Conservation (phyloP, 1,140 invertebrate genomes). For the Chrysopa pallens region DNA sequence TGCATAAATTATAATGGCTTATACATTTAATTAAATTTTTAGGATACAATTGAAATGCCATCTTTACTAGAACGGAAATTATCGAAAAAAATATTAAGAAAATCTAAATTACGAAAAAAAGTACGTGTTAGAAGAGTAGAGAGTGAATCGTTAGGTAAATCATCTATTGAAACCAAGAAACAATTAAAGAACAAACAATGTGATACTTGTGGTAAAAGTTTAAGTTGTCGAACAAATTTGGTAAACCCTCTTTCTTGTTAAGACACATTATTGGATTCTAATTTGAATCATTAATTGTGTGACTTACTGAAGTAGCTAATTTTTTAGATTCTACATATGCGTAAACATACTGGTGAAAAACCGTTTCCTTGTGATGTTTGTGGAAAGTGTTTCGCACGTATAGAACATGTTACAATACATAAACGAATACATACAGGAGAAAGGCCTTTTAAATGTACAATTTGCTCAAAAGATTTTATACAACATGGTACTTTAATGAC, state of each 20-base stretch:
- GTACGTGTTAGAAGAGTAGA: conserved; percentile 1
- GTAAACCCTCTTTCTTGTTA: not conserved
- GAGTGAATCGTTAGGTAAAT: not conserved
- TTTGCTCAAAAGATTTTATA: conserved; percentile 8
- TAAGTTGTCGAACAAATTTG: conserved; percentile 9
- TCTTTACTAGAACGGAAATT: not conserved
- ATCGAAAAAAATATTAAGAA: not conserved
- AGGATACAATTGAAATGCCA: not conserved
- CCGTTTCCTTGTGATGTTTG: conserved; percentile 7
- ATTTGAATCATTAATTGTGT: too few relatives aligned
- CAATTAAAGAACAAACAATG: conserved; percentile 6
- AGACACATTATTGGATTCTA: too few relatives aligned
- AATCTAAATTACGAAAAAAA: not conserved
- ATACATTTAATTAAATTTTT: too few relatives aligned
- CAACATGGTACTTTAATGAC: conserved; percentile 8
- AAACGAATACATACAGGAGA: conserved; percentile 1
- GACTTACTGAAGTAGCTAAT: too few relatives aligned
- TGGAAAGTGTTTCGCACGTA: conserved; percentile 4
- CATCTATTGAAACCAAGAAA: not conserved
- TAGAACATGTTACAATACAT: conserved; percentile 4
- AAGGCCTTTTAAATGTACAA: conserved; percentile 6
- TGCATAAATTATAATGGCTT: too few relatives aligned
- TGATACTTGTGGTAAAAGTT: conserved; percentile 10
- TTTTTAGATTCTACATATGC: conserved; percentile 7
- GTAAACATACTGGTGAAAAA: conserved; percentile 1